Evolutionary conservation across 2,888 invertebrate genomes (phyloP).

Genomic region (Drosophila paracracens): DNA sequence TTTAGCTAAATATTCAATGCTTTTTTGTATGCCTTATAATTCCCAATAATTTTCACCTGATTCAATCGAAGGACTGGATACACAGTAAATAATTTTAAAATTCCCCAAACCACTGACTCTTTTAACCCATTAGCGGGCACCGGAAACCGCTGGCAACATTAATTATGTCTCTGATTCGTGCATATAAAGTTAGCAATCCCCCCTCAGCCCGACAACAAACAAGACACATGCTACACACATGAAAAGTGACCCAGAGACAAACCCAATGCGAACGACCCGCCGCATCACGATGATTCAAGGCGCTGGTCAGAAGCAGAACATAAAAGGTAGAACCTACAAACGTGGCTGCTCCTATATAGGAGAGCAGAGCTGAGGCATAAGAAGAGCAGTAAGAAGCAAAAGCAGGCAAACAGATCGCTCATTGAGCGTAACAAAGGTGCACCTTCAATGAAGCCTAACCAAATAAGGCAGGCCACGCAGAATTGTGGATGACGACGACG

Average conservation of each 20-base stretch:
- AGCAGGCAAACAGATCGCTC: conserved; percentile 61
- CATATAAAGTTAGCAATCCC: conserved; percentile 41
- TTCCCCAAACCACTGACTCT: background rate
- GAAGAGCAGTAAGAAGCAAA: background rate
- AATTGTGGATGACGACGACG: conserved; percentile 41
- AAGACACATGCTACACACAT: conserved; percentile 42
- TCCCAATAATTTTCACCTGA: conserved; percentile 10
- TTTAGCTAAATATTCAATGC: background rate
- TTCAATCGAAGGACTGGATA: background rate
- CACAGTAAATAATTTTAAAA: background rate
- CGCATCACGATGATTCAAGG: conserved; percentile 64
- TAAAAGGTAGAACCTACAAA: conserved; percentile 33
- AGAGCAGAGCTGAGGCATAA: conserved; percentile 2
- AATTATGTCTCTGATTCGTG: conserved; percentile 64
- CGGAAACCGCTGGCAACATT: conserved; percentile 66
- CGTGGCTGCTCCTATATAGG: conserved; percentile 27
- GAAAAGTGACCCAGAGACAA: conserved; percentile 57
- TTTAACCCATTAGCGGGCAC: conserved; percentile 38
- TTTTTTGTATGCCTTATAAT: background rate
- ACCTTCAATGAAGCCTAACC: conserved; percentile 84
- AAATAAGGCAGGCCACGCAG: conserved; percentile 79
- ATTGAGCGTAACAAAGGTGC: conserved; percentile 84
- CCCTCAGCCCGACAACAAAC: background rate
- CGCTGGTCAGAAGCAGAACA: conserved; percentile 29
- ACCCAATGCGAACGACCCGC: conserved; percentile 30